Percentiles rank a stretch among this genome's conserved stretches.
Evolutionary conservation across 2,888 invertebrate genomes (phyloP).

Genomic region (Hydraecia micacea): DNA sequence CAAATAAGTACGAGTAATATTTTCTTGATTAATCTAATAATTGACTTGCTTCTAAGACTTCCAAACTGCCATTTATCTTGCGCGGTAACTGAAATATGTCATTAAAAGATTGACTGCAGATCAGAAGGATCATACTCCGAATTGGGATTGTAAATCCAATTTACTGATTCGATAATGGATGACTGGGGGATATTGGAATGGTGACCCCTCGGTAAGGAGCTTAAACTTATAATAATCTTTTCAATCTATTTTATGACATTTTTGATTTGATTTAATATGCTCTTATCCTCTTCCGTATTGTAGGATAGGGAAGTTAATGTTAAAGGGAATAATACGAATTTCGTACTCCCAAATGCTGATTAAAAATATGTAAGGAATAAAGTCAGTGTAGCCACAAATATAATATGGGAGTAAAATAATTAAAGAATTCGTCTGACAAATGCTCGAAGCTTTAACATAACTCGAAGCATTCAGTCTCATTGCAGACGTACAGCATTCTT

Average conservation of each 20-base stretch:
- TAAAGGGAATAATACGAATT: conserved; percentile 2
- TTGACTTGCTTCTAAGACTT: conserved; percentile 28
- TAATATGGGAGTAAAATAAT: background rate
- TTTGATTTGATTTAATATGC: conserved; percentile 38
- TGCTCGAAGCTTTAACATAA: background rate
- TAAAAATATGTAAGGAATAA: background rate
- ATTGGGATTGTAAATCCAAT: conserved; percentile 64
- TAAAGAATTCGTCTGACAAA: background rate
- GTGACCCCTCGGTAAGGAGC: conserved; percentile 44
- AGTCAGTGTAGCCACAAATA: background rate
- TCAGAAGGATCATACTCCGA: conserved; percentile 59
- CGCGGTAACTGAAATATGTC: conserved; percentile 54
- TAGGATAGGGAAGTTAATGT: conserved; percentile 1
- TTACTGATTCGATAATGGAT: conserved; percentile 62
- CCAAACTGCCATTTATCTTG: conserved; percentile 44
- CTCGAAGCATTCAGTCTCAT: background rate
- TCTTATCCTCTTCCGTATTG: conserved; percentile 17
- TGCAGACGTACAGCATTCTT: conserved; percentile 8
- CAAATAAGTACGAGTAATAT: conserved; percentile 7
- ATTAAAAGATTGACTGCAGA: conserved; percentile 61
- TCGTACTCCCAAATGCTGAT: background rate
- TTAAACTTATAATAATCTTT: conserved; percentile 52
- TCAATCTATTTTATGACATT: conserved; percentile 37
- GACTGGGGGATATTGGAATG: conserved; percentile 45
- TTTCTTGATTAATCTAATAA: conserved; percentile 24